Percentiles rank a stretch among this genome's conserved stretches.
These are phyloP conservation scores for Mobula birostris DNA, from an alignment of 2,113 vertebrate species.

Conservation along the genomic window DNA sequence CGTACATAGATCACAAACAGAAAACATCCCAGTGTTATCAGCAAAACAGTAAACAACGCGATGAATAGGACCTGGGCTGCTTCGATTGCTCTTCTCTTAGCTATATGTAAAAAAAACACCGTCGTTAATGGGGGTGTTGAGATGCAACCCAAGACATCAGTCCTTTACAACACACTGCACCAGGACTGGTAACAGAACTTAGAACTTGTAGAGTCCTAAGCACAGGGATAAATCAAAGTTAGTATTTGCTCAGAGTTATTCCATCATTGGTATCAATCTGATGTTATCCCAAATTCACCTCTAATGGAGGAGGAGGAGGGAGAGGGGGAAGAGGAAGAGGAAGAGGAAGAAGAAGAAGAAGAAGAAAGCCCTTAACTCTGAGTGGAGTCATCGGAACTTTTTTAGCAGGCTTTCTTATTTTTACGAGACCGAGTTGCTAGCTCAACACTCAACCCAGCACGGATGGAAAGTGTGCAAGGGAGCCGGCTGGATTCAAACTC, in stretches of 20 bases:
- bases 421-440: too few relatives aligned
- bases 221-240: background rate
- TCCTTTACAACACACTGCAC: too few relatives aligned
- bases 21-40: background rate
- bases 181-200: background rate
- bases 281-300: background rate
- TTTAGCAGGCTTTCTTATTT: too few relatives aligned
- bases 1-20: slow-evolving; percentile 41
- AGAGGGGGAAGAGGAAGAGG: too few relatives aligned
- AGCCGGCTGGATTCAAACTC: too few relatives aligned
- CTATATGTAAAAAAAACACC: slow-evolving; percentile 42
- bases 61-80: rapidly evolving
- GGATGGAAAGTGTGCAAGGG: too few relatives aligned
- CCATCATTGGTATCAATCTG: background rate
- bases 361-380: too few relatives aligned
- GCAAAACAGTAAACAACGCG: rapidly evolving
- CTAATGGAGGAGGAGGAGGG: too few relatives aligned
- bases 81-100: background rate
- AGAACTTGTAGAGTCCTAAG: background rate
- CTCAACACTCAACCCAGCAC: too few relatives aligned
- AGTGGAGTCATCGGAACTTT: too few relatives aligned
- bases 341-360: too few relatives aligned
- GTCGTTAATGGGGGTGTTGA: background rate
- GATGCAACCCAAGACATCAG: background rate
- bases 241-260: background rate